Evolutionary conservation across 2,113 vertebrate species (phyloP).

Genomic region (Cynocephalus volans): DNA sequence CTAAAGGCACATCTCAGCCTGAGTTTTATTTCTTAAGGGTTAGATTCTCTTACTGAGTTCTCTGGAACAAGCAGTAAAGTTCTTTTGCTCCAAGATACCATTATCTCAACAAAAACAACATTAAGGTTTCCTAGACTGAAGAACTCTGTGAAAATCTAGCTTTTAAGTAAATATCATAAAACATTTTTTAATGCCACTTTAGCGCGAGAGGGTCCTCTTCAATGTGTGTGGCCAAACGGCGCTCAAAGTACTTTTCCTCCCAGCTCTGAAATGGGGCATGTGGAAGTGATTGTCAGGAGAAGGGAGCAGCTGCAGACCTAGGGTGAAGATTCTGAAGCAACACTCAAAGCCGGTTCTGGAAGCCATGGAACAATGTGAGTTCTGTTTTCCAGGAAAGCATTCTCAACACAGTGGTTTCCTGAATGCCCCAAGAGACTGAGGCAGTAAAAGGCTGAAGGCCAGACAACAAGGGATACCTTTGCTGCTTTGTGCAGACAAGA

Average conservation of each 20-base stretch:
- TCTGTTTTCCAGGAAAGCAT: constrained; percentile 69
- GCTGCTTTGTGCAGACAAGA: background rate
- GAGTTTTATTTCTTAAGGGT: background rate
- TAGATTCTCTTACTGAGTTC: background rate
- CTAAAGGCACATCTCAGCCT: background rate
- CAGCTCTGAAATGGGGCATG: constrained; percentile 61
- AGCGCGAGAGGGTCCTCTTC: constrained; percentile 70
- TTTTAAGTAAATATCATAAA: constrained; percentile 82
- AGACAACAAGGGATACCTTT: background rate
- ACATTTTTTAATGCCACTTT: constrained; percentile 66
- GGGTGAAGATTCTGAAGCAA: constrained; percentile 35
- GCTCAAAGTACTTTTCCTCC: background rate
- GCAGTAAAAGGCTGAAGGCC: constrained; percentile 21
- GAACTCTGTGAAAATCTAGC: constrained; percentile 70
- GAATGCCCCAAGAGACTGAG: background rate
- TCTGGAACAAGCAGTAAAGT: constrained; percentile 10
- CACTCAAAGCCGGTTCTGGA: constrained; percentile 16
- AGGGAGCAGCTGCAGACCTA: constrained; percentile 58
- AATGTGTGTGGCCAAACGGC: constrained; percentile 80
- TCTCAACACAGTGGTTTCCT: constrained; percentile 61
- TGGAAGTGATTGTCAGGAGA: constrained; percentile 81
- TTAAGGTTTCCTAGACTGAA: constrained; percentile 40
- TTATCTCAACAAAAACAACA: constrained; percentile 49
- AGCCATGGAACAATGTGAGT: constrained; percentile 26
- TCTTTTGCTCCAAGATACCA: background rate